phyloP scores from a whole-genome alignment of 2,797 vertebrate species.

The Lepilemur ruficaudatus region DNA sequence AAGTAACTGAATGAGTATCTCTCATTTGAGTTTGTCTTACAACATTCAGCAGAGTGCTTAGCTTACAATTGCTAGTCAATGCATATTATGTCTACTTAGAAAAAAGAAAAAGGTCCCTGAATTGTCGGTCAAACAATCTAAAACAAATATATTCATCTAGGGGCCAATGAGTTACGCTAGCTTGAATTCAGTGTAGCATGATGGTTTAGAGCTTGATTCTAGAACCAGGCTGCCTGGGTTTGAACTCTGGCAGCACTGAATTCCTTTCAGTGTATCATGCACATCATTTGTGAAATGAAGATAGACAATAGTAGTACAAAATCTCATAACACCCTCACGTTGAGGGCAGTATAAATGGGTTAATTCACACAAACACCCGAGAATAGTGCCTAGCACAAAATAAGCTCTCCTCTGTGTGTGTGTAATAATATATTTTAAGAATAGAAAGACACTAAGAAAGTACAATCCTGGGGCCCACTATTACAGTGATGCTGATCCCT shows the following conservation, averaged over 20 bases:
- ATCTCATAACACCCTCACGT: not conserved
- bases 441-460: slow-evolving; percentile 25
- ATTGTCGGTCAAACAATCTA: not conserved
- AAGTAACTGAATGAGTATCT: slow-evolving; percentile 17
- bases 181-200: not conserved
- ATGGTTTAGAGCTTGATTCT: slow-evolving; percentile 18
- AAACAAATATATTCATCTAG: slow-evolving; percentile 27
- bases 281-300: slow-evolving; percentile 30
- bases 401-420: not conserved
- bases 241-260: not conserved
- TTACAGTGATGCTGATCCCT: not conserved
- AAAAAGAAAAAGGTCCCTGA: slow-evolving; percentile 18
- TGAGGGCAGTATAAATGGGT: not conserved
- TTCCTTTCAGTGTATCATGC: not conserved
- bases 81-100: not conserved
- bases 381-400: slow-evolving; percentile 39
- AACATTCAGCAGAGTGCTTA: not conserved
- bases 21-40: slow-evolving; percentile 9
- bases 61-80: slow-evolving; percentile 15
- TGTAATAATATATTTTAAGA: not conserved
- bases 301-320: not conserved
- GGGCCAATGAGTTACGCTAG: not conserved
- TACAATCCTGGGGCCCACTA: not conserved
- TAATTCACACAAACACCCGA: slow-evolving; percentile 10
- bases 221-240: not conserved